These are phyloP conservation scores for Capitella teleta DNA, from an alignment of 1,140 invertebrate species.

Conservation along the genomic window DNA sequence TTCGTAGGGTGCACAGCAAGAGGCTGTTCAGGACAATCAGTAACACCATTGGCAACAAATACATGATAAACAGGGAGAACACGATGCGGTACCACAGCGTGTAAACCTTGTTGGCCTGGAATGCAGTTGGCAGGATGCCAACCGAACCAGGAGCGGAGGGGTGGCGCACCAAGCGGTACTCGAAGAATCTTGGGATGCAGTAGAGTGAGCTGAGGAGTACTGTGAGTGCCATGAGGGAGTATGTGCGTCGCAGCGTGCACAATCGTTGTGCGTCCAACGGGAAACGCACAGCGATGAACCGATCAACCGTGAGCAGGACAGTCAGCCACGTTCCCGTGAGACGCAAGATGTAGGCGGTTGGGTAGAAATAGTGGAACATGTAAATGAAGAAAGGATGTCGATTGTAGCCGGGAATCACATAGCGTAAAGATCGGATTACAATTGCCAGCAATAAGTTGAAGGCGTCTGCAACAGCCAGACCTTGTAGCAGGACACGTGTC, in stretches of 20 bases:
- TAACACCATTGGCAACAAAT: conserved; percentile 6
- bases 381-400: neutral
- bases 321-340: conserved; percentile 10
- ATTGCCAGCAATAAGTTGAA: neutral
- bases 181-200: conserved; percentile 13
- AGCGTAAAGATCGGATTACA: conserved; percentile 6
- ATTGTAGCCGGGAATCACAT: neutral
- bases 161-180: conserved; percentile 1
- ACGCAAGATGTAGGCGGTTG: conserved; percentile 8
- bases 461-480: conserved; percentile 7
- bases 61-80: conserved; percentile 4
- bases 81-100: conserved; percentile 10
- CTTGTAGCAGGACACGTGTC: conserved; percentile 8
- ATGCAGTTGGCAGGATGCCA: neutral
- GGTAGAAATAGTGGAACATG: conserved; percentile 4
- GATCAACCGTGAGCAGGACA: conserved; percentile 10
- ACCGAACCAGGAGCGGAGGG: neutral
- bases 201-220: conserved; percentile 1
- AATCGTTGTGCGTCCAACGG: conserved; percentile 9
- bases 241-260: conserved; percentile 8
- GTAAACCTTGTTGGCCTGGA: conserved; percentile 5
- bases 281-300: conserved; percentile 12
- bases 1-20: conserved; percentile 1
- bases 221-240: conserved; percentile 5
- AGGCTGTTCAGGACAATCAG: conserved; percentile 8